Evolutionary conservation across 1,140 invertebrate genomes (phyloP), one percentile per base, ranked within the genome.

Genomic region (Fopius arisanus): DNA sequence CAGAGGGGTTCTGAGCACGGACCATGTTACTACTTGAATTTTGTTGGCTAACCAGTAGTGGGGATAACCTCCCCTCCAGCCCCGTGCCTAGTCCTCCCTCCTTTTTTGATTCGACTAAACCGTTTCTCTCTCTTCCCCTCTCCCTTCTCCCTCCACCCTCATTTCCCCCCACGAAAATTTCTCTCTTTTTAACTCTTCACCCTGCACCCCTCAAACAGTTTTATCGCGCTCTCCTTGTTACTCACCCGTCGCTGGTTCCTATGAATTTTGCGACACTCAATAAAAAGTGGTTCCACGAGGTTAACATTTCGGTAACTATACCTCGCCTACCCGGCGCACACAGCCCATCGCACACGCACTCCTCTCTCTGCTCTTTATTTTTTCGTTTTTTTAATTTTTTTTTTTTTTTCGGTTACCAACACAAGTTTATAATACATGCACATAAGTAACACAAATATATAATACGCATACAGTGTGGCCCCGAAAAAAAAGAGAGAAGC

Each of bases 301-400:
- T 88, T 88, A 87, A 87, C 86, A 88, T 88, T 88, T 88, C 86
- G 87, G 86, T 87, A 87, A 87, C 87, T 86, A 86, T 88, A 87
- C 86, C 84, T 85, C 82, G 84, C 79, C 80, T 80, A 81, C 78
- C 79, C 82, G 73, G 75, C 77, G 29, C 66, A 41, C 72, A 59
- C 66, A 59, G 28, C 40, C 40, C 21, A 41, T 70, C 73, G 43
- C 73, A 73, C 72, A 73, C 72, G 72, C 72, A 73, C 72, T 73
- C 72, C 28, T 31, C 62, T 65, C 62, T 65, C 62, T 65, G 12
- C 66, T 68, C 37, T 9, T 33, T 9, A 33, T 9, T 33, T n/a
- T 72, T 48, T 23, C 29, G 31, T 28, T 21, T 54, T 71, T 40
- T 19, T n/a, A n/a, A n/a, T n/a, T 19, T 72, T 28, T 37, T 72